Base-by-base conservation (phyloP, 1,140 invertebrate genomes). In the Drosophila carrolli region DNA sequence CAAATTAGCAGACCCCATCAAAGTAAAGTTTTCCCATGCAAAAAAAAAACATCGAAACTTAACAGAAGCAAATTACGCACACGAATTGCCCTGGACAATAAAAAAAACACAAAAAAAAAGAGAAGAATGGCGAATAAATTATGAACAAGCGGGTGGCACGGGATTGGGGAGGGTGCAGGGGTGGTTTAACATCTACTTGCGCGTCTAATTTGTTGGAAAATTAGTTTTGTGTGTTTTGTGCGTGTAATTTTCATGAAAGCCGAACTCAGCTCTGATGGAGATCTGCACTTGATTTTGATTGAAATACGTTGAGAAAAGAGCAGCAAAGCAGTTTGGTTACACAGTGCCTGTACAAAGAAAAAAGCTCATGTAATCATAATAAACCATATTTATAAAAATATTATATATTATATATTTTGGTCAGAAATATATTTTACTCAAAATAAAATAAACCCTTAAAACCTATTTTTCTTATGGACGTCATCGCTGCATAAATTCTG, bases 191-290 rank as follows among this genome's bases (percentile, higher is more conserved):
- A 70, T 74, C 72, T 79, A 88, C 83, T 88, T 88, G 84, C 63
- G 83, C 75, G 79, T 73, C 83, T 88, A 88, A 88, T 88, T 88
- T 88, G 83, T 88, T 88, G 83, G 83, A 88, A 88, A 88, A 88
- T 88, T 88, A 88, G 83, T 88, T 50, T 88, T 88, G 79, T 85
- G 78, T 85, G 75, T 85, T 85, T 72, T 81, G 82, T 86, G 82
- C 82, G 82, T 86, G 75, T 85, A 88, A 88, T 88, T 86, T 82
- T 62, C 83, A 88, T 78, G 79, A 71, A 83, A 83, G 81, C 75
- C 71, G 56, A 73, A 47, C 58, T 71, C 43, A 51, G 50, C 58
- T 56, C 63, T 57, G 82, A 78, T 63, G 50, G 55, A 67, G 44
- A 75, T 89, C 83, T 88, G 83, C 84, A 89, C 43, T 76, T 88